These are phyloP conservation scores for Charanyca ferruginea DNA, from an alignment of 2,888 invertebrate genomes.

Conservation along the genomic window DNA sequence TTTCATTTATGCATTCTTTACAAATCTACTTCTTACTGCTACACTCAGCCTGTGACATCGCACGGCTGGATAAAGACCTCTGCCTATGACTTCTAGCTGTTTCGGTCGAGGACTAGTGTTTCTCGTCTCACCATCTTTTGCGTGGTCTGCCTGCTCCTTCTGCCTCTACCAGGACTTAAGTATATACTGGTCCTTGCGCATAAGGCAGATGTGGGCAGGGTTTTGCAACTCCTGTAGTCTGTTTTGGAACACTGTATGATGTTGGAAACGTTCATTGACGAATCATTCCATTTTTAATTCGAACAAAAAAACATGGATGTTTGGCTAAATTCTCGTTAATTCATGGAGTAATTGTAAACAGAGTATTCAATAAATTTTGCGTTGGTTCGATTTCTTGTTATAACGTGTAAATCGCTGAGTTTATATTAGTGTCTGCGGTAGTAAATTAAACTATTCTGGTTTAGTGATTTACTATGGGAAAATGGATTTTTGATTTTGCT, in stretches of 20 bases:
- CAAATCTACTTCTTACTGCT: too few relatives aligned
- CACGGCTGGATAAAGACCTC: too few relatives aligned
- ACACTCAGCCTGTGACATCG: too few relatives aligned
- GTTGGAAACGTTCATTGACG: background rate
- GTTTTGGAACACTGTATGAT: background rate
- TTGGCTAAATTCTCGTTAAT: constrained; percentile 15
- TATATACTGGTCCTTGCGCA: too few relatives aligned
- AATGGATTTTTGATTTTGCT: constrained; percentile 15
- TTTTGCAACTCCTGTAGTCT: background rate
- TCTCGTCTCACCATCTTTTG: too few relatives aligned
- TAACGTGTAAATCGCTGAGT: constrained; percentile 1
- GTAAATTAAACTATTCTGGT: constrained; percentile 7
- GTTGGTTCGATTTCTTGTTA: background rate
- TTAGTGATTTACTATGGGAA: constrained; percentile 15
- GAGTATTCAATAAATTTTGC: constrained; percentile 1
- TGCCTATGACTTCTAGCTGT: too few relatives aligned
- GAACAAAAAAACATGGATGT: constrained; percentile 16
- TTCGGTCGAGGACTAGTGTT: too few relatives aligned
- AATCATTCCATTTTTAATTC: constrained; percentile 31
- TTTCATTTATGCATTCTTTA: background rate
- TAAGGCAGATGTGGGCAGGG: too few relatives aligned
- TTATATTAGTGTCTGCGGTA: constrained; percentile 7
- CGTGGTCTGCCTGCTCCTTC: too few relatives aligned
- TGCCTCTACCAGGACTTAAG: too few relatives aligned
- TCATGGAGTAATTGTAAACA: constrained; percentile 16